Conservation (phyloP, 2,888 invertebrate genomes). For the Tenthredo mesomela region DNA sequence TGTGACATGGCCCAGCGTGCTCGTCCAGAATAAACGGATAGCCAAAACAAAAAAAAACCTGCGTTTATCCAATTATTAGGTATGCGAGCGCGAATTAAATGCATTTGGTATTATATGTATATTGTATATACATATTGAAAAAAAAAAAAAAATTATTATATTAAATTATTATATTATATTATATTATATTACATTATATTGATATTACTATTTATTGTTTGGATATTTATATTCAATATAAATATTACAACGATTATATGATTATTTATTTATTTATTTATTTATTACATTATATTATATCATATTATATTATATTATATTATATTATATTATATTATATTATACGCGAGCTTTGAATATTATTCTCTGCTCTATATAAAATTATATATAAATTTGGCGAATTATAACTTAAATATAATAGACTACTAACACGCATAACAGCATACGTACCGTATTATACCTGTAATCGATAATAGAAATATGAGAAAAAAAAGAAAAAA, state of each 20-base stretch:
- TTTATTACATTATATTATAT: conserved; percentile 28
- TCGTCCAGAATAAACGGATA: conserved; percentile 34
- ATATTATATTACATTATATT: conserved; percentile 20
- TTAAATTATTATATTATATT: conserved; percentile 2
- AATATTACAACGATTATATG: not conserved
- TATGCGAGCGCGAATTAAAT: conserved; percentile 13
- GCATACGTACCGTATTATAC: conserved; percentile 41
- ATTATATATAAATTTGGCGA: conserved; percentile 2
- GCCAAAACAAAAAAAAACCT: not conserved
- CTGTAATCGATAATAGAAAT: conserved; percentile 46
- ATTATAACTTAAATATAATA: conserved; percentile 22
- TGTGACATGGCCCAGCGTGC: conserved; percentile 33
- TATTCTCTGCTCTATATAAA: conserved; percentile 19
- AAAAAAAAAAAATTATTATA: not conserved
- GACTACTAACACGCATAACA: conserved; percentile 41
- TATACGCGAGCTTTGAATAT: not conserved
- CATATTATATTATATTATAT: conserved; percentile 18
- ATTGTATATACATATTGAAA: conserved; percentile 1
- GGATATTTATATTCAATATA: conserved; percentile 19
- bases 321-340: conserved; percentile 20
- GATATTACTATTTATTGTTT: conserved; percentile 12
- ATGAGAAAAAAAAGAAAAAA: conserved; percentile 52
- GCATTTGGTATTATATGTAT: conserved; percentile 38
- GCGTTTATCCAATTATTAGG: conserved; percentile 35
- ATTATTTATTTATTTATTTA: not conserved